phyloP scores from a whole-genome alignment of 2,113 vertebrate genomes.

The Cebidichthys violaceus region DNA sequence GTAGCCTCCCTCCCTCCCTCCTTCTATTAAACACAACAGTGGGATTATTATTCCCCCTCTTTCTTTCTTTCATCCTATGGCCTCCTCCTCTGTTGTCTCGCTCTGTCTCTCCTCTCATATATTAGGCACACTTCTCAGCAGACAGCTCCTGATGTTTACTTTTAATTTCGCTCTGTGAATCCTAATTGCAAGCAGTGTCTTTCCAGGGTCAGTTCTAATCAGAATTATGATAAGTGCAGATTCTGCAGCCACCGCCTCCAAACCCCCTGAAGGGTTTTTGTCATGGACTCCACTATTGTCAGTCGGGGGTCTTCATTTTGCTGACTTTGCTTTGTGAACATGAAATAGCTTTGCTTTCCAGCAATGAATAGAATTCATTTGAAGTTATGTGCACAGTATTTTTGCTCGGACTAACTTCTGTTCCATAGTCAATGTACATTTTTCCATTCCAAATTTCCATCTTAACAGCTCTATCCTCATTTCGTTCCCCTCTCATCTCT shows the following conservation, averaged over 20 bases:
- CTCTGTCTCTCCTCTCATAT: conserved; percentile 71
- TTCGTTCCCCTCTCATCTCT: conserved; percentile 15
- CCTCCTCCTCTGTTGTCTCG: conserved; percentile 59
- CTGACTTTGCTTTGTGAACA: conserved; percentile 56
- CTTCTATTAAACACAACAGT: conserved; percentile 57
- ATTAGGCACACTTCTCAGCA: conserved; percentile 56
- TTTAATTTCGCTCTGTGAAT: conserved; percentile 72
- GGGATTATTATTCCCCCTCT: conserved; percentile 47
- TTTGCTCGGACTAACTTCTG: conserved; percentile 4
- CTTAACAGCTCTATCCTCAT: conserved; percentile 2
- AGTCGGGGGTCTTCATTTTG: conserved; percentile 23
- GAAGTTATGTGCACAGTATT: background rate
- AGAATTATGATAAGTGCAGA: conserved; percentile 53
- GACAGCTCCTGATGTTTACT: conserved; percentile 65
- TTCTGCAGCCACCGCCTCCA: conserved; percentile 4
- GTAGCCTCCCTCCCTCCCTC: conserved; percentile 19
- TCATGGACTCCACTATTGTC: conserved; percentile 1
- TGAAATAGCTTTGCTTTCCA: background rate
- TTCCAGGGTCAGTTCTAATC: conserved; percentile 62
- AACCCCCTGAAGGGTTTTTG: conserved; percentile 18
- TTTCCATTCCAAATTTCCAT: background rate
- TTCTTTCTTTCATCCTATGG: conserved; percentile 42
- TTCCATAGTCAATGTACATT: background rate
- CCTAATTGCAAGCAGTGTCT: conserved; percentile 62
- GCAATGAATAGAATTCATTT: background rate